phyloP scores from a whole-genome alignment of 2,888 invertebrate species.

The Callyntrura guangdongensis region DNA sequence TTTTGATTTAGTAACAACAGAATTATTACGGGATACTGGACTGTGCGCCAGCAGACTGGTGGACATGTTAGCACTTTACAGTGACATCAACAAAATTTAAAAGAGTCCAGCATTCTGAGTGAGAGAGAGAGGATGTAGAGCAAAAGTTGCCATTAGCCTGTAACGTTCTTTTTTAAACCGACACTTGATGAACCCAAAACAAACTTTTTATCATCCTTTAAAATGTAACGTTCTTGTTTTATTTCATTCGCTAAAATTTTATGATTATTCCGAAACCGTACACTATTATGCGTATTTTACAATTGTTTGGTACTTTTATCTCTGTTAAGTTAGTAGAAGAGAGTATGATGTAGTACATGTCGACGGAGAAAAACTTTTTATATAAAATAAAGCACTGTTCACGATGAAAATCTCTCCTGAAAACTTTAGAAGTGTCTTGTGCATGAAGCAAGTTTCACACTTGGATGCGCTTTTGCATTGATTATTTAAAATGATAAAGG shows the following conservation, averaged over 20 bases:
- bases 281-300: neutral
- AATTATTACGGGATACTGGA: neutral
- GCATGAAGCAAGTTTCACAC: slow-evolving; percentile 5
- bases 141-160: slow-evolving; percentile 15
- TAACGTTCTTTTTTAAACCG: slow-evolving; percentile 52
- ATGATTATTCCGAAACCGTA: too few relatives aligned
- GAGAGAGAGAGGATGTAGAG: neutral
- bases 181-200: too few relatives aligned
- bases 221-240: slow-evolving; percentile 27
- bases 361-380: slow-evolving; percentile 11
- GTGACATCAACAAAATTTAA: slow-evolving; percentile 29
- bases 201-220: too few relatives aligned
- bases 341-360: neutral
- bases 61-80: slow-evolving; percentile 32
- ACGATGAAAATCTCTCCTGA: slow-evolving; percentile 18
- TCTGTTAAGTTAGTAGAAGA: neutral
- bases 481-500: slow-evolving; percentile 44
- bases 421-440: slow-evolving; percentile 29
- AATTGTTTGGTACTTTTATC: slow-evolving; percentile 7
- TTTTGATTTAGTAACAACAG: neutral
- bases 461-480: slow-evolving; percentile 56
- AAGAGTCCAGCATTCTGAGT: neutral
- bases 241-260: too few relatives aligned
- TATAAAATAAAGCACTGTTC: neutral
- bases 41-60: neutral